These are phyloP conservation scores for Orius insidiosus DNA, from an alignment of 1,140 invertebrate genomes.

Conservation along the genomic window DNA sequence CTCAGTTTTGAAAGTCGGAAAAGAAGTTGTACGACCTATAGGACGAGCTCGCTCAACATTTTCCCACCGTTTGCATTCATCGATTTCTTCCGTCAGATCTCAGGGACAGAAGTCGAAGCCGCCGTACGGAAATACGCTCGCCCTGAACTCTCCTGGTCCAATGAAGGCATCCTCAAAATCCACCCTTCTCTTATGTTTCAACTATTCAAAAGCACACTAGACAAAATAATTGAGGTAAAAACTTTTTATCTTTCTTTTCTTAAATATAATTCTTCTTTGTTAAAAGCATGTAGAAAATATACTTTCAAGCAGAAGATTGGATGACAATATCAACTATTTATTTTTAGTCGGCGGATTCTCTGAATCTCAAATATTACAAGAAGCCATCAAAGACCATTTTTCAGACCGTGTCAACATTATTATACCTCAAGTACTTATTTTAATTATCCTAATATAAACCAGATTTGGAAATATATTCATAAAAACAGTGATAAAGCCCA, in stretches of 20 bases:
- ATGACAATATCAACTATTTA: constrained; percentile 29
- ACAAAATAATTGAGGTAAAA: constrained; percentile 31
- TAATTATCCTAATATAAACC: no score
- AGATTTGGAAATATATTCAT: no score
- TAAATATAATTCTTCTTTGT: constrained; percentile 6
- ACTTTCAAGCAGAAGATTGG: constrained; percentile 26
- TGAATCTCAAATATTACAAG: constrained; percentile 35
- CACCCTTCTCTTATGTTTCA: constrained; percentile 31
- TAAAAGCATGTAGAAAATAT: constrained; percentile 32
- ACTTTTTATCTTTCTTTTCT: no score
- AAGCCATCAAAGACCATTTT: constrained; percentile 19
- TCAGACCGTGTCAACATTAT: constrained; percentile 26
- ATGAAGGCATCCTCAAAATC: constrained; percentile 39
- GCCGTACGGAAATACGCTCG: constrained; percentile 32
- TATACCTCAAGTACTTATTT: constrained; percentile 31
- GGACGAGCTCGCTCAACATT: constrained; percentile 32
- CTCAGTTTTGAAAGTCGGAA: constrained; percentile 40
- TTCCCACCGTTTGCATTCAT: constrained; percentile 42
- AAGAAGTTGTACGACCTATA: constrained; percentile 31
- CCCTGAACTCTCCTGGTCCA: constrained; percentile 35
- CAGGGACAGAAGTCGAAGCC: constrained; percentile 27
- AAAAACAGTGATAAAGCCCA: no score
- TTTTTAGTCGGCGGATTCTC: constrained; percentile 43
- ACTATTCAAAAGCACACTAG: constrained; percentile 33
- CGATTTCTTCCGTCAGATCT: constrained; percentile 35